These are phyloP conservation scores for Heterotilapia buettikoferi DNA, from an alignment of 2,113 vertebrate genomes.

Conservation along the genomic window DNA sequence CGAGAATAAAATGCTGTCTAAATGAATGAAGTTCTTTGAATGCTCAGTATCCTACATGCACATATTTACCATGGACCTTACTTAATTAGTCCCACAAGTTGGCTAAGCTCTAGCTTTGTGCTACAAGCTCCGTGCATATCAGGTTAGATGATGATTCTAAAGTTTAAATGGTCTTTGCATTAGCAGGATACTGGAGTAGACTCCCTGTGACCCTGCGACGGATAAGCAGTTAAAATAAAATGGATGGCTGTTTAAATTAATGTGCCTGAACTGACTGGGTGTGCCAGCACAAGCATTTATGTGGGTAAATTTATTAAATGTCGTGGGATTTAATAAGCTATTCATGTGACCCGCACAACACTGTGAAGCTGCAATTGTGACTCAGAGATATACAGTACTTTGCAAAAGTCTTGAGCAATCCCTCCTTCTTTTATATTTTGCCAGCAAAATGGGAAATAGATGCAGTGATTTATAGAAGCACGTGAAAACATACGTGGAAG, in stretches of 20 bases:
- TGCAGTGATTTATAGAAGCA: not conserved
- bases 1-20: not conserved
- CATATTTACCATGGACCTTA: not conserved
- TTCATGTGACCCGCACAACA: not conserved
- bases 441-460: not conserved
- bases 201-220: not conserved
- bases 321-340: not conserved
- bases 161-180: not conserved
- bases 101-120: not conserved
- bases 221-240: not conserved
- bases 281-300: not conserved
- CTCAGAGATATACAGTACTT: not conserved
- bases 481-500: not conserved
- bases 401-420: not conserved
- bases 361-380: not conserved
- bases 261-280: not conserved
- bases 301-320: not conserved
- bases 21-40: not conserved
- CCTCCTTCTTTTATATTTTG: not conserved
- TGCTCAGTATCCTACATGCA: not conserved
- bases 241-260: not conserved
- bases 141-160: not conserved
- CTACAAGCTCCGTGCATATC: not conserved
- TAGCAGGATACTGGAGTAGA: not conserved
- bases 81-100: not conserved